These are phyloP conservation scores for Melikaiella ostensackeni DNA, from an alignment of 2,888 invertebrate species.

Conservation along the genomic window DNA sequence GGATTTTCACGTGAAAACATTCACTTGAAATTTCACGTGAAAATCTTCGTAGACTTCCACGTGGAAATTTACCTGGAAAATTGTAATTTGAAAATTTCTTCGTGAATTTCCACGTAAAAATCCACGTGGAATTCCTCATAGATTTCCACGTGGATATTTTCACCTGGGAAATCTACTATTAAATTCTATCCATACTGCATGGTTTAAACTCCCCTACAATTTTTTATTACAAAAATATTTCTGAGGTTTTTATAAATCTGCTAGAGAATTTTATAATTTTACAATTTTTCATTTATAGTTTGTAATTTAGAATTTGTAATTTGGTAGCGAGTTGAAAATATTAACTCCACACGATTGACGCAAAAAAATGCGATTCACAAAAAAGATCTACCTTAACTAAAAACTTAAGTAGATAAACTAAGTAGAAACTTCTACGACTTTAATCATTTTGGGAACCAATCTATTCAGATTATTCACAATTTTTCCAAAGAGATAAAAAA, in stretches of 20 bases:
- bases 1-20: too few species aligned
- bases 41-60: too few species aligned
- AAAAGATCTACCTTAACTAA: conserved; percentile 11
- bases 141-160: too few species aligned
- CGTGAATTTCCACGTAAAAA: too few species aligned
- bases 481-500: too few species aligned
- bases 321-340: not conserved
- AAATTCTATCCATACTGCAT: conserved; percentile 1
- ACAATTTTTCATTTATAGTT: not conserved
- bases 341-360: not conserved
- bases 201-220: not conserved
- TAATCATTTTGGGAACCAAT: too few species aligned
- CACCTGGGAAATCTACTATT: not conserved
- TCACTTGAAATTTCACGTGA: too few species aligned
- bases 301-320: not conserved
- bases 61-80: too few species aligned
- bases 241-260: not conserved
- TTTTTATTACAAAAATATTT: not conserved
- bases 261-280: not conserved
- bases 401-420: conserved; percentile 15
- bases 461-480: too few species aligned
- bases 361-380: not conserved
- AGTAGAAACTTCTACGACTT: conserved; percentile 29
- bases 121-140: too few species aligned
- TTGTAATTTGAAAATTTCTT: too few species aligned